Conservation (phyloP, 2,888 invertebrate genomes). For the Chymomyza caudatula region DNA sequence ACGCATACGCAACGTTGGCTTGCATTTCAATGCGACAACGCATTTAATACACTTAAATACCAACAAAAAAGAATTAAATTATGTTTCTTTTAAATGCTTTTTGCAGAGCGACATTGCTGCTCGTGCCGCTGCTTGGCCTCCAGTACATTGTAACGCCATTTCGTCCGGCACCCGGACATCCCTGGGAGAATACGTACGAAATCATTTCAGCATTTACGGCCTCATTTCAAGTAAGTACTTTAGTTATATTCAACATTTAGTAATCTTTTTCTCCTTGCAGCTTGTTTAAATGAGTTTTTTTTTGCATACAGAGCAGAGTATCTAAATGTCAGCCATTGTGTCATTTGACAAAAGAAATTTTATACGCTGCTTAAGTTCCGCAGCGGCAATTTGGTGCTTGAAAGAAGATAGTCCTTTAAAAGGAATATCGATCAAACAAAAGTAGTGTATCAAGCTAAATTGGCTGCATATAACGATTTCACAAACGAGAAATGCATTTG, state of each 20-base stretch:
- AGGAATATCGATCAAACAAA: no score
- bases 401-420: no score
- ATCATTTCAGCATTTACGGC: constrained; percentile 90
- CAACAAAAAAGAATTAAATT: constrained; percentile 6
- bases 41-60: constrained; percentile 36
- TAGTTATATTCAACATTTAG: constrained; percentile 25
- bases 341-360: no score
- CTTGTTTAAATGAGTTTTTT: no score
- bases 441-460: no score
- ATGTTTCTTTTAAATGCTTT: background rate
- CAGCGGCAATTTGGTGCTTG: no score
- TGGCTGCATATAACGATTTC: no score
- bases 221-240: constrained; percentile 87
- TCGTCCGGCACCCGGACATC: constrained; percentile 84
- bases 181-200: constrained; percentile 89
- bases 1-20: constrained; percentile 65
- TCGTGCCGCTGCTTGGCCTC: constrained; percentile 93
- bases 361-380: no score
- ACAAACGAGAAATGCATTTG: background rate
- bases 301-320: no score
- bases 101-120: constrained; percentile 88
- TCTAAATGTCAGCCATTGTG: background rate
- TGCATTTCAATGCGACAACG: constrained; percentile 42
- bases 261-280: constrained; percentile 14
- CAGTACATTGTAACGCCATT: constrained; percentile 94